Evolutionary conservation across 2,113 vertebrate species (phyloP).

Genomic region (Sphyrna mokarran): DNA sequence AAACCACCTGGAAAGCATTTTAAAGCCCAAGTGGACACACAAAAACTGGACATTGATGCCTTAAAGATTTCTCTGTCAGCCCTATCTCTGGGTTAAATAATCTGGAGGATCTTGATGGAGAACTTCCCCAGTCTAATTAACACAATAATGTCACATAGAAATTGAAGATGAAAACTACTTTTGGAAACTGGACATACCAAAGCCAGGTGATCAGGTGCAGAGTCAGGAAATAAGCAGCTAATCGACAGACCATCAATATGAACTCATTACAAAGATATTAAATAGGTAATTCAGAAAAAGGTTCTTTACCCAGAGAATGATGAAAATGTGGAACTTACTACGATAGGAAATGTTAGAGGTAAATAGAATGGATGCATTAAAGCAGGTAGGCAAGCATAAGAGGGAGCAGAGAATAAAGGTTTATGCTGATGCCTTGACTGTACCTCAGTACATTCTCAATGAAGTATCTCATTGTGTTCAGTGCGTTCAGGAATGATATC

Average conservation of each 20-base stretch:
- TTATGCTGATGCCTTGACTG: neutral
- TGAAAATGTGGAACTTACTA: neutral
- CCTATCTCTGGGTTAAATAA: neutral
- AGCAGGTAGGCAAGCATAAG: neutral
- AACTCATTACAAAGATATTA: neutral
- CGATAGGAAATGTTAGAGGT: neutral
- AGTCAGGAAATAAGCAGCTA: neutral
- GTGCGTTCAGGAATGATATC: no score
- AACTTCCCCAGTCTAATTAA: neutral
- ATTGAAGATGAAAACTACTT: neutral
- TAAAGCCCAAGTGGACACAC: neutral
- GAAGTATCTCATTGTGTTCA: no score
- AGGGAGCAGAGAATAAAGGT: neutral
- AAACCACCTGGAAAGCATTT: neutral
- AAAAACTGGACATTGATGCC: neutral
- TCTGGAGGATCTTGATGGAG: neutral
- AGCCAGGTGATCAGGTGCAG: neutral
- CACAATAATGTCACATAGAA: neutral
- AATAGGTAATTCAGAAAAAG: neutral
- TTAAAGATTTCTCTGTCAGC: neutral
- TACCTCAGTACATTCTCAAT: no score
- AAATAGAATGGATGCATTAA: neutral
- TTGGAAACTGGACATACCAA: neutral
- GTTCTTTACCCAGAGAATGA: neutral
- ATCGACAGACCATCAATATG: neutral